Evolutionary conservation across 2,113 vertebrate species (phyloP), one percentile per base, ranked within the genome.

Genomic region (Pangasianodon gigas): DNA sequence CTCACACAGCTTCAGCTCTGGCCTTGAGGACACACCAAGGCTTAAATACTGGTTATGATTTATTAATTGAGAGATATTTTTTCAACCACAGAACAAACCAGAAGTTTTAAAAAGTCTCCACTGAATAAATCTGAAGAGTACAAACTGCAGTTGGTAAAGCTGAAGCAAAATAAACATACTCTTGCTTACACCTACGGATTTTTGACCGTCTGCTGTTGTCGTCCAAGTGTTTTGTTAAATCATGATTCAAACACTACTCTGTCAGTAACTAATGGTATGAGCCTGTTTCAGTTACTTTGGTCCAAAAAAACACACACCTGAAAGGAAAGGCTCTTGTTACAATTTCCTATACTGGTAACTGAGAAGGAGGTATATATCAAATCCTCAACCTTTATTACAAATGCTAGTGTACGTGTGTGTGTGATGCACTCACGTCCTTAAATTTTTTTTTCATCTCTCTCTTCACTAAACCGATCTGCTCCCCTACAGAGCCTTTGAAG

Each of bases 401-500:
- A 51, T n/a, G 51, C 51, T 0, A 29, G 60, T 62, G 69, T 67
- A 26, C 19, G 9, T n/a, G 48, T 79, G n/a, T 86, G 19, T 51
- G 8, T 74, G 41, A 52, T 51, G 10, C 24, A 10, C 29, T 37
- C 29, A 54, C 6, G 0, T 32, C 29, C 44, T 14, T 79, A 48
- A 29, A 19, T 29, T 32, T 54, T 3, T 37, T 82, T 81, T 88
- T 46, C 83, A 48, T 81, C 60, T 26, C 82, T 82, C 32, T 86
- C 19, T 67, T n/a, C 18, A 69, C 54, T 69, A 58, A 62, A 65
- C 77, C 29, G 46, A 80, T 69, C 62, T 37, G 48, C 37, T 65
- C 88, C 19, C 65, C 74, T 75, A 85, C 75, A 74, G 86, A 52
- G 29, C 41, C 46, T 81, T 51, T 80, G 48, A 75, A 83, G 88